Percentiles rank a stretch among this genome's conserved stretches.
Conservation (phyloP, 2,888 invertebrate genomes). For the Pilophorus perplexus region DNA sequence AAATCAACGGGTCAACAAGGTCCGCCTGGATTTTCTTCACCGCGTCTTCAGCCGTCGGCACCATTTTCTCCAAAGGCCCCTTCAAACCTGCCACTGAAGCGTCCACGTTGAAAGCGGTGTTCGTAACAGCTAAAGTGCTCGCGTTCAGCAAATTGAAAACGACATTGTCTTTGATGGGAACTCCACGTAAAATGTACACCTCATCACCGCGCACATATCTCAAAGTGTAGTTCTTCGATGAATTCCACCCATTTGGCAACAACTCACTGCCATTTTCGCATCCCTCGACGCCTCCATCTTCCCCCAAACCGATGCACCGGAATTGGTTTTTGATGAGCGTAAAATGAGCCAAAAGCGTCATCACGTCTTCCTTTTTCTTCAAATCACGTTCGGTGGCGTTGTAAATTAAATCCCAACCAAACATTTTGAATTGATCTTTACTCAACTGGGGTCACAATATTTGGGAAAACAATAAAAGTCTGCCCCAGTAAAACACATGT, state of each 20-base stretch:
- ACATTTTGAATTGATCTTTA: too few relatives aligned
- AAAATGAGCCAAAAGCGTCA: slow-evolving; percentile 70
- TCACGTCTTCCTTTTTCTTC: slow-evolving; percentile 65
- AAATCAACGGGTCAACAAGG: slow-evolving; percentile 62
- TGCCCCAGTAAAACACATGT: too few relatives aligned
- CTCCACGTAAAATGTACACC: slow-evolving; percentile 64
- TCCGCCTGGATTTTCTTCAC: slow-evolving; percentile 63
- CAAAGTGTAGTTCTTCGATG: slow-evolving; percentile 65
- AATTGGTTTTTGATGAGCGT: slow-evolving; percentile 68
- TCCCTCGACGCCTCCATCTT: slow-evolving; percentile 61
- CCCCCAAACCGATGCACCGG: slow-evolving; percentile 69
- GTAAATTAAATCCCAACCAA: slow-evolving; percentile 68
- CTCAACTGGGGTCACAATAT: too few relatives aligned
- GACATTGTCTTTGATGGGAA: slow-evolving; percentile 62
- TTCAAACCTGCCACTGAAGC: slow-evolving; percentile 57
- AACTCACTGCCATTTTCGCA: slow-evolving; percentile 66
- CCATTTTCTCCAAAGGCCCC: slow-evolving; percentile 62
- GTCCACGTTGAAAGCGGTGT: slow-evolving; percentile 61
- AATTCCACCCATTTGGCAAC: slow-evolving; percentile 74
- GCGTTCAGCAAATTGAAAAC: slow-evolving; percentile 65
- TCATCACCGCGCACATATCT: slow-evolving; percentile 67
- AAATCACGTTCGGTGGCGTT: slow-evolving; percentile 61
- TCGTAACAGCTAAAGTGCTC: slow-evolving; percentile 61
- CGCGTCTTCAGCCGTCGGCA: slow-evolving; percentile 64
- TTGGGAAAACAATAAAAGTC: too few relatives aligned